A percentile compares a stretch with the other conserved stretches of the same genome.
phyloP scores from a whole-genome alignment of 2,113 vertebrate genomes.

The Stomatorhinus ivindoensis region DNA sequence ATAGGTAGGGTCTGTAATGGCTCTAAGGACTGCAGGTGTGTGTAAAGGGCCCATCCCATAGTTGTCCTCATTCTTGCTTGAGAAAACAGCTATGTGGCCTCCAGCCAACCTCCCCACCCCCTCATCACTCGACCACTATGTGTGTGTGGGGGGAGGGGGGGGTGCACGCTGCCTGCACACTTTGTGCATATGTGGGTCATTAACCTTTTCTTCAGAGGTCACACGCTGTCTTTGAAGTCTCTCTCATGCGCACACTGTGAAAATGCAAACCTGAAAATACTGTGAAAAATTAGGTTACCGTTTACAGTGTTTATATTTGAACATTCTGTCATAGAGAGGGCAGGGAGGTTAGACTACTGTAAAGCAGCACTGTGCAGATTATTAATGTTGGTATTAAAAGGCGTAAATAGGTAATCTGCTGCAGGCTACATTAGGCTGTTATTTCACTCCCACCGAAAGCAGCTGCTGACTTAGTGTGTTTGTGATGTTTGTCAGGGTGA shows the following conservation, averaged over 20 bases:
- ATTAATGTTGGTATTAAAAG: background rate
- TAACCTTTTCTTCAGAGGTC: background rate
- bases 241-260: background rate
- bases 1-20: background rate
- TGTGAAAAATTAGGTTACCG: background rate
- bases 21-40: background rate
- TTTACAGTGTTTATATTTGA: background rate
- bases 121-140: background rate
- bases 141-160: background rate
- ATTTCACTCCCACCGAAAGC: background rate
- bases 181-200: background rate
- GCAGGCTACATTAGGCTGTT: background rate
- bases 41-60: background rate
- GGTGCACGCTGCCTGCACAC: slow-evolving; percentile 10
- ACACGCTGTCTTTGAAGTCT: background rate
- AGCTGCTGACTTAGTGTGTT: background rate
- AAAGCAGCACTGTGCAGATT: background rate
- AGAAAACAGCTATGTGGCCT: background rate
- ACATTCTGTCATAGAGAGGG: background rate
- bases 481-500: slow-evolving; percentile 12
- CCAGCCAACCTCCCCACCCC: background rate
- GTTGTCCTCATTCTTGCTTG: background rate
- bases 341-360: background rate
- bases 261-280: background rate
- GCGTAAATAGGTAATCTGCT: background rate